Evolutionary conservation across 1,140 invertebrate species (phyloP), one percentile per base, ranked within the genome.

Genomic region (Melanaphis sacchari): DNA sequence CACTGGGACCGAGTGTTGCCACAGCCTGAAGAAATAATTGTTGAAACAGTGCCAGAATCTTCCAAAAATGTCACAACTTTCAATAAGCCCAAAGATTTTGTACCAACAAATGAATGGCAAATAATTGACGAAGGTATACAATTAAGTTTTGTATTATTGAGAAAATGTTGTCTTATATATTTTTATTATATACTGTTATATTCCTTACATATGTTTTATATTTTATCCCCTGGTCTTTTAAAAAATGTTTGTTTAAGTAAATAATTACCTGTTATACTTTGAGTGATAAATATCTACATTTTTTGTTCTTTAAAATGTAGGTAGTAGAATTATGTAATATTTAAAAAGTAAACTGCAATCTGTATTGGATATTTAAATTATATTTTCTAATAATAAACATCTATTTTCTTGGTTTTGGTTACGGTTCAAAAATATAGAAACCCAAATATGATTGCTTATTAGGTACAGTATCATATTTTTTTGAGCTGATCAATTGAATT

Each of bases 81-180:
- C 15, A 87, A 95, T 84, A 94, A 95, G n/a, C 95, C 94, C 26
- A 93, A 94, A 54, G 54, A 46, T 49, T 97, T 97, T 94, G 95
- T 96, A 31, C 95, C 96, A 22, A 96, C 96, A 6, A 94, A 95
- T 8, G 96, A 97, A 94, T 97, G 96, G 96, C 96, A 96, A 94
- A 95, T 95, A 88, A 95, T 97, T 24, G 95, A 95, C 94, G 95
- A 96, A 95, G 96, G 96, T 96, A 95, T 94, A 94, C 94, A 88
- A 94, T 94, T 76, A 0, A 18, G n/a, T n/a, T 6, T 18, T 76
- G 31, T 76, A 76, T n/a, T 76, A n/a, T 76, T 76, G 5, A 76
- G 59, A 15, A 76, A 76, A 0, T 3, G 1, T 31, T 18, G 3
- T 15, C 0, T 31, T 66, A n/a, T 66, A 5, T 15, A n/a, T 66